Conservation (phyloP, 92 coral and sea anemone species). For the Umimayanthus kanabou region DNA sequence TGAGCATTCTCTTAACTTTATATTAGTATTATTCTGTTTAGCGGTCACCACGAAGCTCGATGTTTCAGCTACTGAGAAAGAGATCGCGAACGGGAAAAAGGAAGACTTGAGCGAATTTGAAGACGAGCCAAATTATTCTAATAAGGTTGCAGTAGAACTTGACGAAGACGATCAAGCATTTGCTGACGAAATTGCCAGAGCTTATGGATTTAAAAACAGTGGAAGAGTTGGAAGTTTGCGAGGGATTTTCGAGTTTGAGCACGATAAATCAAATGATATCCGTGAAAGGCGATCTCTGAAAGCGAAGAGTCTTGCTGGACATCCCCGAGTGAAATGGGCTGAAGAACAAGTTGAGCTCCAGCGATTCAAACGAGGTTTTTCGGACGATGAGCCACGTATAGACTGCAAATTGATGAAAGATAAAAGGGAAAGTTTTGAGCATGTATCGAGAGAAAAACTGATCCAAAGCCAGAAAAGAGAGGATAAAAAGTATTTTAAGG, state of each 20-base stretch:
- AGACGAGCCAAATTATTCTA: constrained; percentile 50
- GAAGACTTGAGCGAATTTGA: constrained; percentile 1
- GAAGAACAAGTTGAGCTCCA: constrained; percentile 72
- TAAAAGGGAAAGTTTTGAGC: constrained; percentile 60
- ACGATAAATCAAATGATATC: constrained; percentile 50
- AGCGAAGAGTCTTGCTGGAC: constrained; percentile 70
- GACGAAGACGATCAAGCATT: constrained; percentile 71
- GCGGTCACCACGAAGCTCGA: background rate
- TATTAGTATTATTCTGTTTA: background rate
- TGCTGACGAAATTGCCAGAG: constrained; percentile 81
- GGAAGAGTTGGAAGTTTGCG: constrained; percentile 79
- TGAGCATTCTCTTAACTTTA: background rate
- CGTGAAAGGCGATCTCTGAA: constrained; percentile 49
- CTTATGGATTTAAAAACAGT: constrained; percentile 71
- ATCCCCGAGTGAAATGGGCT: constrained; percentile 87
- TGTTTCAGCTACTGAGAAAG: background rate
- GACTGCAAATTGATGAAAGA: constrained; percentile 46
- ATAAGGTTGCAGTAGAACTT: constrained; percentile 86
- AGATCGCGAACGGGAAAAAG: constrained; percentile 29
- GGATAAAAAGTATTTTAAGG: constrained; percentile 64
- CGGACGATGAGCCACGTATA: background rate
- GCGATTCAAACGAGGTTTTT: constrained; percentile 75
- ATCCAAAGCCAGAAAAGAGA: constrained; percentile 22
- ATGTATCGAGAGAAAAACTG: background rate
- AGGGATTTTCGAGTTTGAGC: constrained; percentile 74